Evolutionary conservation across 2,797 vertebrate species (phyloP).

Genomic region (Pangasius larnaudii): DNA sequence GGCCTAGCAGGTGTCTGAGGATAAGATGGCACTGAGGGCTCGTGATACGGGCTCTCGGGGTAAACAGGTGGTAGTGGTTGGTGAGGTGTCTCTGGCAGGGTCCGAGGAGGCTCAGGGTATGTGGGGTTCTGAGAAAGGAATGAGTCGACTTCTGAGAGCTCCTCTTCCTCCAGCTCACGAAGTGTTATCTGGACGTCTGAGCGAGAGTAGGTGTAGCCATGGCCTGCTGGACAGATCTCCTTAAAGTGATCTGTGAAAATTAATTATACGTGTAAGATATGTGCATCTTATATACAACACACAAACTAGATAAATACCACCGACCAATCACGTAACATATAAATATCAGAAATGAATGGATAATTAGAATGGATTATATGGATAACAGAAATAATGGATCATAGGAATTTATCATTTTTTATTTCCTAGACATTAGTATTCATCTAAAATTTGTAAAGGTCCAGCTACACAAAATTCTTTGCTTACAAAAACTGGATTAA

Average conservation of each 20-base stretch:
- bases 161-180: constrained; percentile 85
- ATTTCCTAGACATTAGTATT: not conserved
- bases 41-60: constrained; percentile 3
- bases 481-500: not conserved
- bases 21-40: constrained; percentile 17
- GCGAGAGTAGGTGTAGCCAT: constrained; percentile 80
- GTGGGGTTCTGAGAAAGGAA: constrained; percentile 45
- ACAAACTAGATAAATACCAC: not conserved
- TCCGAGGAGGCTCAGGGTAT: constrained; percentile 46
- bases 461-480: not conserved
- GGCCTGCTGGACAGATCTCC: constrained; percentile 82
- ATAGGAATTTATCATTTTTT: not conserved
- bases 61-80: constrained; percentile 17
- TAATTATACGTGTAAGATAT: not conserved
- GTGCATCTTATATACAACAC: not conserved
- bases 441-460: not conserved
- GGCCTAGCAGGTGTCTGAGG: constrained; percentile 43
- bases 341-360: not conserved
- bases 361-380: not conserved
- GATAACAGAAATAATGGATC: not conserved
- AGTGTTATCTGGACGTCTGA: constrained; percentile 80
- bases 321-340: not conserved
- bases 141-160: constrained; percentile 73
- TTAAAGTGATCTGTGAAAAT: constrained; percentile 76
- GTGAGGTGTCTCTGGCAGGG: constrained; percentile 56